Base-by-base conservation (phyloP, 2,888 invertebrate genomes). In the Acronicta aceris region DNA sequence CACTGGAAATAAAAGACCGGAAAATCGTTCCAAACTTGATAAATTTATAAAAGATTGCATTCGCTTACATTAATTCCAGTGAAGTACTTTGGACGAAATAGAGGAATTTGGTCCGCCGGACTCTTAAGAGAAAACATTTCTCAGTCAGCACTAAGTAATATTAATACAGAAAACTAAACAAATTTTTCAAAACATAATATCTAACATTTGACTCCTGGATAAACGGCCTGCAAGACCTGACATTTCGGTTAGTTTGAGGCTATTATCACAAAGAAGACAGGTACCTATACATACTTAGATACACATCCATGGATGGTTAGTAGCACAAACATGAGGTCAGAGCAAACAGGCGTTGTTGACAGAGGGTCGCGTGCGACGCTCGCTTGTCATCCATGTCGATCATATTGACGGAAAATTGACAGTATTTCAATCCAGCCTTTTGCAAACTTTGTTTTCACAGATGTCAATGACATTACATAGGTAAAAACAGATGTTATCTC, bases 341-440 rank as follows among this genome's bases (percentile, higher is more conserved):
- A 50, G 43, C 63, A 74, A 73, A 69, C 60, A 65, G 17, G 48
- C 49, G 47, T n/a, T 65, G 57, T 62, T 55, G 78, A 54, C 59
- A 52, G 49, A 17, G 40, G 70, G 49, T 65, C 40, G 64, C 61
- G 59, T 56, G 59, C 55, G 40, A 33, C 48, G 53, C 52, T 67
- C 56, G 76, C 74, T 60, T 74, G 78, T 55, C 71, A 63, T 38
- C 38, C 53, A 53, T 56, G 59, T 65, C 71, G 57, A 59, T 78
- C 71, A 67, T 69, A 64, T 59, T 73, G 74, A 73, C 71, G 65
- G 65, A 74, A 74, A 76, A 74, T 71, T 73, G 73, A 50, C 71
- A 63, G 71, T 77, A 73, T 75, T 75, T 78, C 76, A 72, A 69
- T 73, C 73, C 76, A 71, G 36, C 52, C 59, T 43, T 52, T 48